phyloP scores from a whole-genome alignment of 2,797 vertebrate genomes.

The Fundulus diaphanus region DNA sequence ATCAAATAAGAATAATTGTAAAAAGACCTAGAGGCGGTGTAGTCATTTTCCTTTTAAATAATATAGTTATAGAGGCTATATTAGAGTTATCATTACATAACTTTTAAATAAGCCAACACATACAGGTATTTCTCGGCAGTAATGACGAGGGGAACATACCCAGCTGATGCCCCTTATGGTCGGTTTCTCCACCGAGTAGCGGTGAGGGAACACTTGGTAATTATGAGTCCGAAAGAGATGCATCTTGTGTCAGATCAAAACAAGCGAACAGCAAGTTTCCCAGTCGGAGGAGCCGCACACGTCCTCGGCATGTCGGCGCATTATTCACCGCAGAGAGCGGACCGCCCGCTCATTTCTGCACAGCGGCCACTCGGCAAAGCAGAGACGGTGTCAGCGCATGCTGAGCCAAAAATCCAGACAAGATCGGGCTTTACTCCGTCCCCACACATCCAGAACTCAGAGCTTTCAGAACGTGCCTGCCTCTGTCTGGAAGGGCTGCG shows the following conservation, averaged over 20 bases:
- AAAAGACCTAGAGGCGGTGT: background rate
- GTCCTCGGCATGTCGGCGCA: constrained; percentile 42
- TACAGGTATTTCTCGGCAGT: background rate
- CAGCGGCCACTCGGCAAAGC: constrained; percentile 2
- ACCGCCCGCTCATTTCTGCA: constrained; percentile 12
- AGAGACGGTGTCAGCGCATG: constrained; percentile 19
- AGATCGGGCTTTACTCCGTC: background rate
- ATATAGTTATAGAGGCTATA: background rate
- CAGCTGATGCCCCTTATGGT: constrained; percentile 83
- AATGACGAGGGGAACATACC: constrained; percentile 66
- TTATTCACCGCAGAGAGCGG: constrained; percentile 14
- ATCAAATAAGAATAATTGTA: background rate
- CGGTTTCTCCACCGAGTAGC: constrained; percentile 66
- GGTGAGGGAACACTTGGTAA: constrained; percentile 82
- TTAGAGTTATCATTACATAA: background rate
- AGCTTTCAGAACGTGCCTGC: constrained; percentile 11
- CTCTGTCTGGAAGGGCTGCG: constrained; percentile 33
- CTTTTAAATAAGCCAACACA: background rate
- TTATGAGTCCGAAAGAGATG: constrained; percentile 84
- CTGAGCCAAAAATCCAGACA: background rate
- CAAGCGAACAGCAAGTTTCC: constrained; percentile 44
- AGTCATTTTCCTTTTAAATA: background rate
- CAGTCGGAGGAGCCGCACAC: constrained; percentile 34
- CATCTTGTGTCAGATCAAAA: constrained; percentile 69
- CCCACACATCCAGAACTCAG: constrained; percentile 17